Evolutionary conservation across 2,797 vertebrate species (phyloP).

Genomic region (Cryptoprocta ferox): DNA sequence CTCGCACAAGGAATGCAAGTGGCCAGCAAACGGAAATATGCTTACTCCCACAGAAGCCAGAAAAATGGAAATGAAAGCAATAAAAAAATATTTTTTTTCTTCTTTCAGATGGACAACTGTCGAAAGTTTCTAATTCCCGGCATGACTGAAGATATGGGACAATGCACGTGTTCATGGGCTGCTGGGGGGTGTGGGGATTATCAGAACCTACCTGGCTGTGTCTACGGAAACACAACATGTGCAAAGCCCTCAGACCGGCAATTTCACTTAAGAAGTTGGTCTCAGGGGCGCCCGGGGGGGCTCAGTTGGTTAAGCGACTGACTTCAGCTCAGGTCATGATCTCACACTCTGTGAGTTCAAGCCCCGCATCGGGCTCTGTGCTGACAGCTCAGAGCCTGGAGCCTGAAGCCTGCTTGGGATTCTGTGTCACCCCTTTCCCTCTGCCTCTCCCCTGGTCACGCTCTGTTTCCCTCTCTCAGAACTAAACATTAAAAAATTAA

Average conservation of each 20-base stretch:
- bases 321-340: no score
- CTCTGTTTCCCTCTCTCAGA: no score
- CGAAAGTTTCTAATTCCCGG: no score
- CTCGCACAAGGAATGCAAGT: not conserved
- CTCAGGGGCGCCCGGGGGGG: no score
- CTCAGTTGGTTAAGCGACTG: no score
- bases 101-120: not conserved
- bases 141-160: fast-evolving
- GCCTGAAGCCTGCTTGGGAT: no score
- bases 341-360: no score
- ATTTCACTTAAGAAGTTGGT: not conserved
- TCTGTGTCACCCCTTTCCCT: no score
- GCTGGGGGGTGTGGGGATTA: not conserved
- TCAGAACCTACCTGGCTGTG: not conserved
- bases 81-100: not conserved
- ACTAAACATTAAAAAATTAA: no score
- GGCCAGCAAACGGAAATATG: not conserved
- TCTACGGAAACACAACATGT: fast-evolving
- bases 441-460: no score
- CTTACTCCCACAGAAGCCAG: not conserved
- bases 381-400: no score
- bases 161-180: fast-evolving
- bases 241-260: not conserved
- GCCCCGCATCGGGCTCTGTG: no score
- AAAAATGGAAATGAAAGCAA: not conserved